Evolutionary conservation across 2,113 vertebrate species (phyloP).

Genomic region (Ovis aries): ARS-UI_Ramb_v3.0 NC_056055.1:75144001-75144500

Average conservation of each 20-base stretch:
- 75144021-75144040: neutral
- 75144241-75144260: neutral
- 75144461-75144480: neutral
- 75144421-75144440: neutral
- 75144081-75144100: neutral
- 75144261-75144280: neutral
- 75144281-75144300: neutral
- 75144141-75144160: neutral
- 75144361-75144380: neutral
- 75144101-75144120: neutral
- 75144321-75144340: neutral
- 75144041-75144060: neutral
- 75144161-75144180: neutral
- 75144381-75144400: neutral
- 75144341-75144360: neutral
- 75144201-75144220: neutral
- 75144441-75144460: neutral
- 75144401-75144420: neutral
- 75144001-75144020: neutral
- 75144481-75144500: neutral
- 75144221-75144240: neutral
- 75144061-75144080: neutral
- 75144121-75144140: neutral
- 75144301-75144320: neutral
- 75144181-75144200: neutral